phyloP scores from a whole-genome alignment of 2,113 vertebrate species.

The Cromileptes altivelis region DNA sequence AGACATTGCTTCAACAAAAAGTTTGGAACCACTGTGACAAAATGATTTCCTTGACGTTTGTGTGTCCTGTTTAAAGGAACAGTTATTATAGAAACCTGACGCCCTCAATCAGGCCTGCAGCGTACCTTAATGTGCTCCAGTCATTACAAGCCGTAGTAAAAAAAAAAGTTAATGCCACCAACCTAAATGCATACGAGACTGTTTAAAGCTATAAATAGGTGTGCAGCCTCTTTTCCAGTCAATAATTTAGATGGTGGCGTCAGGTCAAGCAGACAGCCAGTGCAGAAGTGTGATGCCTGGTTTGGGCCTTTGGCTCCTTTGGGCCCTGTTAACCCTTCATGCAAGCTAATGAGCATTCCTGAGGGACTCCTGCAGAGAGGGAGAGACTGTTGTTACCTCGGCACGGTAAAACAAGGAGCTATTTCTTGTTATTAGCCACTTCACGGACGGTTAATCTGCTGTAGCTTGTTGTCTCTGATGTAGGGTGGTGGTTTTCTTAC shows the following conservation, averaged over 20 bases:
- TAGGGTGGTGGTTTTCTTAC: background rate
- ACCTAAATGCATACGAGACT: background rate
- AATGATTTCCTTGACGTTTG: background rate
- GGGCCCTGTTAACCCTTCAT: conserved; percentile 35
- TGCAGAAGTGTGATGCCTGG: too few species aligned
- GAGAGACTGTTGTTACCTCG: conserved; percentile 8
- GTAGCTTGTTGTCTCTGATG: background rate
- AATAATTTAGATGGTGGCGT: background rate
- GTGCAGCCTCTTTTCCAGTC: too few species aligned
- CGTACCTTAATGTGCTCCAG: background rate
- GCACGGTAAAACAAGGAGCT: background rate
- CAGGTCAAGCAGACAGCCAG: background rate
- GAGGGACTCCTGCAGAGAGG: conserved; percentile 2
- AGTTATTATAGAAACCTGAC: background rate
- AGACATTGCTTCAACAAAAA: background rate
- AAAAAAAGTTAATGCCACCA: background rate
- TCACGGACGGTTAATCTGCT: background rate
- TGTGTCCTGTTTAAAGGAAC: background rate
- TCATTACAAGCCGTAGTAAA: background rate
- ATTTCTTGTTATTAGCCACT: background rate
- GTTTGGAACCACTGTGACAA: background rate
- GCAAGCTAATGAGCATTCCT: conserved; percentile 39
- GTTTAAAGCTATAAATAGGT: background rate
- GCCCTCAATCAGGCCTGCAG: background rate
- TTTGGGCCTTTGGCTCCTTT: conserved; percentile 4